These are phyloP conservation scores for Adelognathus sp. DNA, from an alignment of 2,888 invertebrate species.

Conservation along the genomic window DNA sequence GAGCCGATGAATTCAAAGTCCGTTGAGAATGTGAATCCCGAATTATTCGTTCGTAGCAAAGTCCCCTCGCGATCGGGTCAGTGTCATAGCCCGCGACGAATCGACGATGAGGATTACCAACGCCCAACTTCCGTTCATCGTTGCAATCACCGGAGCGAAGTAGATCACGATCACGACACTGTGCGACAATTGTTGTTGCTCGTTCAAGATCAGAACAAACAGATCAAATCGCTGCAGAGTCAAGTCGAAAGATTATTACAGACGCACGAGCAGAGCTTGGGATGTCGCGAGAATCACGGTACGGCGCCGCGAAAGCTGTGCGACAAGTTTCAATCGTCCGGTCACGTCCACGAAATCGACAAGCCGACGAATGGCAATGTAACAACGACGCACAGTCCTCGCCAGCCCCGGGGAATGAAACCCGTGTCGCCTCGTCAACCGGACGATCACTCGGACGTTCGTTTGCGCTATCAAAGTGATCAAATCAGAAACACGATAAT, in stretches of 20 bases:
- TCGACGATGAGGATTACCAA: not conserved
- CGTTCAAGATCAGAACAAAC: constrained; percentile 87
- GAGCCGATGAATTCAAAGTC: not conserved
- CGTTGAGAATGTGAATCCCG: not conserved
- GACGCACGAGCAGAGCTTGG: constrained; percentile 65
- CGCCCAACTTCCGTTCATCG: not conserved
- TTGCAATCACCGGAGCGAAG: constrained; percentile 26
- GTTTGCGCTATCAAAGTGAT: constrained; percentile 60
- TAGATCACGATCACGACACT: constrained; percentile 68
- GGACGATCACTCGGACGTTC: constrained; percentile 15
- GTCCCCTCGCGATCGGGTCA: not conserved
- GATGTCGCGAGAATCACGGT: constrained; percentile 37
- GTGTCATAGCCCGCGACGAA: not conserved
- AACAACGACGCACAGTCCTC: constrained; percentile 3
- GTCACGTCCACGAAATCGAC: not conserved
- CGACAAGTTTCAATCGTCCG: not conserved
- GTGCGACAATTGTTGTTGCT: constrained; percentile 84
- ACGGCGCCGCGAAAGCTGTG: constrained; percentile 19
- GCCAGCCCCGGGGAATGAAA: constrained; percentile 10
- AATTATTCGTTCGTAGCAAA: not conserved
- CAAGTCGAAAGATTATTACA: constrained; percentile 85
- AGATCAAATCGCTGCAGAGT: constrained; percentile 85
- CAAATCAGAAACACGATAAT: constrained; percentile 74
- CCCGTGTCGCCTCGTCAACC: constrained; percentile 18
- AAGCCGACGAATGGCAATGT: not conserved